phyloP scores from a whole-genome alignment of 2,113 vertebrate species.

The Gila orcuttii region DNA sequence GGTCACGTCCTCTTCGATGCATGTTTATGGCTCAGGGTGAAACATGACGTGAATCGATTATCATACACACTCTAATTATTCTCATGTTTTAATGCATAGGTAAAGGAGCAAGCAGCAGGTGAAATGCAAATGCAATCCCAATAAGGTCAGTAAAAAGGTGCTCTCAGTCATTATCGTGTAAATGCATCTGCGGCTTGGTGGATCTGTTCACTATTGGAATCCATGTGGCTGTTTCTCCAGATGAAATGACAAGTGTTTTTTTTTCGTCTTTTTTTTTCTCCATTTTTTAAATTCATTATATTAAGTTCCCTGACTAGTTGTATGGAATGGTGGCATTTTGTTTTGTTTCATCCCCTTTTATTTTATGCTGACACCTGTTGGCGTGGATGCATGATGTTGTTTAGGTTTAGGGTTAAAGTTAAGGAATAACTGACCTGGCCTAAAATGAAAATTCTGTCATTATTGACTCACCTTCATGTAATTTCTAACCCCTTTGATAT shows the following conservation, averaged over 20 bases:
- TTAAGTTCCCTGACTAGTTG: background rate
- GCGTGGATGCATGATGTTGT: background rate
- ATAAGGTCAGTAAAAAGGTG: conserved; percentile 51
- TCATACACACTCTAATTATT: conserved; percentile 56
- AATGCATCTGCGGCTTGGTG: background rate
- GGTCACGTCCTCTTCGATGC: conserved; percentile 55
- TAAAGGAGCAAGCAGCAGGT: conserved; percentile 5
- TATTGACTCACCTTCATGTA: background rate
- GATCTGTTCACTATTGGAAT: conserved; percentile 15
- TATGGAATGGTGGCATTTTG: background rate
- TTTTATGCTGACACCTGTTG: background rate
- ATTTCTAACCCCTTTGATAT: background rate
- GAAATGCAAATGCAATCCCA: conserved; percentile 56
- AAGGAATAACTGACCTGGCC: background rate
- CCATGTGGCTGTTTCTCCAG: background rate
- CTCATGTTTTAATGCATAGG: conserved; percentile 39
- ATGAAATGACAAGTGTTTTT: background rate
- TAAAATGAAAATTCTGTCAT: background rate
- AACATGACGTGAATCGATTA: conserved; percentile 60
- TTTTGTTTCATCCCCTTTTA: background rate
- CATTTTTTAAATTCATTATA: background rate
- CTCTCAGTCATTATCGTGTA: conserved; percentile 52
- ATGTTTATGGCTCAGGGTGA: conserved; percentile 53
- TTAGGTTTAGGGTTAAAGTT: background rate
- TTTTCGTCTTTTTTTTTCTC: too few species aligned